phyloP scores from a whole-genome alignment of 2,888 invertebrate species.

The Pandemis heparana region DNA sequence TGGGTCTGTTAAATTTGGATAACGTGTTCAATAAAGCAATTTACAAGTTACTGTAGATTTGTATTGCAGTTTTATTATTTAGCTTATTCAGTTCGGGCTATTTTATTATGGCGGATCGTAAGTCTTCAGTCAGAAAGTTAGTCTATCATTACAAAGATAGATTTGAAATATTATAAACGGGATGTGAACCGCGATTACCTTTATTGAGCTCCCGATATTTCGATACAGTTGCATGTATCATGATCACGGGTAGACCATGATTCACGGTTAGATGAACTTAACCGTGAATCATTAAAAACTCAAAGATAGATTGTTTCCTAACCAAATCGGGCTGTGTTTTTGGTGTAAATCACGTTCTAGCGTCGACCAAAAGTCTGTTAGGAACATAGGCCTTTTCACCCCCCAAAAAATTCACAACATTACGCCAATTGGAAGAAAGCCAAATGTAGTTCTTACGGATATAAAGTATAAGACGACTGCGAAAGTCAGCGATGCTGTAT shows the following conservation, averaged over 20 bases:
- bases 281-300: too few relatives aligned
- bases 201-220: too few relatives aligned
- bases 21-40: not conserved
- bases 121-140: too few relatives aligned
- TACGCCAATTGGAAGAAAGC: constrained; percentile 52
- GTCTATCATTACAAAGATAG: too few relatives aligned
- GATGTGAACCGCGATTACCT: too few relatives aligned
- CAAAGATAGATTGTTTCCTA: too few relatives aligned
- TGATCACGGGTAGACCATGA: too few relatives aligned
- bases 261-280: too few relatives aligned
- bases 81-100: too few relatives aligned
- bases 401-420: constrained; percentile 33
- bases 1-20: not conserved
- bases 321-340: not conserved
- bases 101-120: too few relatives aligned
- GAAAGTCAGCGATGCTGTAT: constrained; percentile 50
- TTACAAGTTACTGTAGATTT: not conserved
- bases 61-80: not conserved
- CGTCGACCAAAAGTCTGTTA: constrained; percentile 25
- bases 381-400: constrained; percentile 18
- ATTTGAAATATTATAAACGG: too few relatives aligned
- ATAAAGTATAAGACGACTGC: constrained; percentile 45
- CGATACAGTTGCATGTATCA: too few relatives aligned
- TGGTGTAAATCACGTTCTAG: constrained; percentile 4
- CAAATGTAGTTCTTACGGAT: constrained; percentile 49